Percentiles rank a stretch among this genome's conserved stretches.
Conservation (phyloP, 2,797 vertebrate species). For the Poecilia velifera region DNA sequence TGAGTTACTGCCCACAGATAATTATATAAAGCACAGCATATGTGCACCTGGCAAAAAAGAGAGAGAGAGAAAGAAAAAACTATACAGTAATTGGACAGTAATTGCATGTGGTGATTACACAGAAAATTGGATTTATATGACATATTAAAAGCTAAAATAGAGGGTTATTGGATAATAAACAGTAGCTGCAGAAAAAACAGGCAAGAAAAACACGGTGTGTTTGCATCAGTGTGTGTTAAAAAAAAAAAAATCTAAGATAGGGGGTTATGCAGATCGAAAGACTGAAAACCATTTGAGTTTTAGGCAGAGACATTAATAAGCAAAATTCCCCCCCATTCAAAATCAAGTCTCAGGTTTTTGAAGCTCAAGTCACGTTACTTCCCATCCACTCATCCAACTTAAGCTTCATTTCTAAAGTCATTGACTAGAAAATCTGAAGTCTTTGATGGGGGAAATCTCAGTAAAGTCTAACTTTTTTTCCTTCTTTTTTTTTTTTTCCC, state of each 20-base stretch:
- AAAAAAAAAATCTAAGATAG: neutral
- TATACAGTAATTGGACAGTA: constrained; percentile 2
- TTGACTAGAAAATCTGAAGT: neutral
- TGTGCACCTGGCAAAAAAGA: neutral
- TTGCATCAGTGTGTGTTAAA: neutral
- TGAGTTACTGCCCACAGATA: constrained; percentile 6
- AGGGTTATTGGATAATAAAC: neutral
- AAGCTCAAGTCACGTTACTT: neutral
- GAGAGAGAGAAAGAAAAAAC: neutral
- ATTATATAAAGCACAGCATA: constrained; percentile 9
- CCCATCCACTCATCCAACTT: neutral
- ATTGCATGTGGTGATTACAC: neutral
- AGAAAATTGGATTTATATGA: constrained; percentile 8
- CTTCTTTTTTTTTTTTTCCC: neutral
- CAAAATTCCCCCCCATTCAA: neutral
- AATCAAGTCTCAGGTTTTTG: neutral
- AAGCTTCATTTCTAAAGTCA: neutral
- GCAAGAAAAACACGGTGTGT: neutral
- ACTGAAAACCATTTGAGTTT: neutral
- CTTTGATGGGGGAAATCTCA: neutral
- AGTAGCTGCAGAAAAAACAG: neutral
- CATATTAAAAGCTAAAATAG: neutral
- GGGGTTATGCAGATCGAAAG: neutral
- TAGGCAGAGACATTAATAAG: neutral
- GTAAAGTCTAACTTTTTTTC: neutral